A percentile compares a stretch with the other conserved stretches of the same genome.
Evolutionary conservation across 1,140 invertebrate genomes (phyloP).

Genomic region (Scaptomyza hsui): DNA sequence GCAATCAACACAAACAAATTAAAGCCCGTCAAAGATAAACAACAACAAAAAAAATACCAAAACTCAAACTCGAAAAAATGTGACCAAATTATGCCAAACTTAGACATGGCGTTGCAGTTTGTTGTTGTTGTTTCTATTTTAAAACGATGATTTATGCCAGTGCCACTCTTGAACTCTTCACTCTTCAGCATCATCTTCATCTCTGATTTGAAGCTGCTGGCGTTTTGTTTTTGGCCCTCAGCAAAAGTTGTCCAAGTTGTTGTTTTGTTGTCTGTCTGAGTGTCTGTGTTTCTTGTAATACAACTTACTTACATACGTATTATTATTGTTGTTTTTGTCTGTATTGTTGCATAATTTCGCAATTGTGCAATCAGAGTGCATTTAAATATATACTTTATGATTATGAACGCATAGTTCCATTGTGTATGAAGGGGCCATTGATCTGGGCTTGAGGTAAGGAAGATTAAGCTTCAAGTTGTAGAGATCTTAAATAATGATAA

Average conservation of each 20-base stretch:
- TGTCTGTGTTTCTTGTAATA: slow-evolving; percentile 31
- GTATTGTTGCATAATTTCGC: slow-evolving; percentile 55
- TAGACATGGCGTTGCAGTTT: slow-evolving; percentile 38
- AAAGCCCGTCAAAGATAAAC: slow-evolving; percentile 44
- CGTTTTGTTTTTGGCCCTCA: slow-evolving; percentile 19
- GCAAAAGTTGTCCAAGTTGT: slow-evolving; percentile 14
- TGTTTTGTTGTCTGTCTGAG: slow-evolving; percentile 22
- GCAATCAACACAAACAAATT: slow-evolving; percentile 51
- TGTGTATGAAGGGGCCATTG: slow-evolving; percentile 24
- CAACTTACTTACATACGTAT: slow-evolving; percentile 24
- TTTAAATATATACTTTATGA: slow-evolving; percentile 61
- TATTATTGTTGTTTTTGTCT: slow-evolving; percentile 25
- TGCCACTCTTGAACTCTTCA: slow-evolving; percentile 66
- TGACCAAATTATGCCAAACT: slow-evolving; percentile 69
- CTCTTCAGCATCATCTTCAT: slow-evolving; percentile 20
- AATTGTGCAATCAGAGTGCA: slow-evolving; percentile 57
- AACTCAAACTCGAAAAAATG: slow-evolving; percentile 29
- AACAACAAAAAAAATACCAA: slow-evolving; percentile 19
- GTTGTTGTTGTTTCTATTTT: slow-evolving; percentile 25
- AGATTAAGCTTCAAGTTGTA: background rate
- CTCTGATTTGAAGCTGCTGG: slow-evolving; percentile 13
- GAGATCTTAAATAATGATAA: too few relatives aligned
- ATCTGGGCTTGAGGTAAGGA: slow-evolving; percentile 16
- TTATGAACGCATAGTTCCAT: slow-evolving; percentile 29
- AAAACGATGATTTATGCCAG: slow-evolving; percentile 65